Evolutionary conservation across 2,888 invertebrate species (phyloP), one percentile per base, ranked within the genome.

Genomic region (Pocota personata): DNA sequence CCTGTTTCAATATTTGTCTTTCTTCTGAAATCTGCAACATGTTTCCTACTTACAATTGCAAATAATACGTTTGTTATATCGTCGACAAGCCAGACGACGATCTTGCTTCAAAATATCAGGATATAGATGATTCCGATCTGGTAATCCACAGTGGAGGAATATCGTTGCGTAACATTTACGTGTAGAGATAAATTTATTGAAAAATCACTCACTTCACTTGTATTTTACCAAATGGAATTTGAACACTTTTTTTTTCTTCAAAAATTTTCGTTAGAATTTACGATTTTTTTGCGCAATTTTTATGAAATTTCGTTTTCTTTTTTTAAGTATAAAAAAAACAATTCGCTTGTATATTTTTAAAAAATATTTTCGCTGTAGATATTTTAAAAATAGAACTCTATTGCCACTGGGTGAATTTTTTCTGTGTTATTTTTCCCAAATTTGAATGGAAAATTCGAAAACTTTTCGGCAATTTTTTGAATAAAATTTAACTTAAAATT

Each of bases 101-200:
- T 62, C 52, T 27, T 55, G 32, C 48, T 66, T 64, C 72, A 50
- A 66, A 67, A 71, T 86, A 86, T 86, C 86, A 86, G 86, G 86
- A 82, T 82, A 72, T 60, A 82, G 72, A 82, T 57, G 82, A 82
- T 60, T 60, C 55, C 48, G 71, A 55, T 72, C 76, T 67, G 66
- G 46, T 72, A 82, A 77, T 86, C 86, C 86, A 62, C 86, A 82
- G 71, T 55, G 66, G 71, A 43, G 71, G 55, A 60, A 77, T 58
- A 55, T 16, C 72, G 67, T 86, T 86, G 86, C 86, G 86, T 86
- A 86, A 86, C 86, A 86, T 86, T 86, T 82, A 86, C 82, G 86
- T 76, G 55, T 77, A 64, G 76, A 86, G 76, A 86, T 76, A 43
- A 55, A 46, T 58, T 58, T 64, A 21, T 58, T 40, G 40, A 76